Evolutionary conservation across 2,797 vertebrate genomes (phyloP).

Genomic region (Characodon lateralis): DNA sequence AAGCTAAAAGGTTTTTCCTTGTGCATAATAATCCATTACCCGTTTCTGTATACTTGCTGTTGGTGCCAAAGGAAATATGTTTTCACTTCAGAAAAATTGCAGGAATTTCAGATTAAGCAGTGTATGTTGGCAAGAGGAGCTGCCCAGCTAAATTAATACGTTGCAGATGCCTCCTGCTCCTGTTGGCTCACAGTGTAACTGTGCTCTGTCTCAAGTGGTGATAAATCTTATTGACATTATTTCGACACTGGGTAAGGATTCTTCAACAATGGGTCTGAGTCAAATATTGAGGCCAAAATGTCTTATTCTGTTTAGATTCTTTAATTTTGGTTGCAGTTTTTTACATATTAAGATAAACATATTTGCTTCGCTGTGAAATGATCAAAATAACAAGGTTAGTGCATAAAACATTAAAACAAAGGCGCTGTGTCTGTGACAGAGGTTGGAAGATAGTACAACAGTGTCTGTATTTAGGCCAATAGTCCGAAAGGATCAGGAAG

Average conservation of each 20-base stretch:
- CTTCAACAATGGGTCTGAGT: constrained; percentile 9
- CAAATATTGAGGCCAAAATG: background rate
- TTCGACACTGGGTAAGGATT: constrained; percentile 24
- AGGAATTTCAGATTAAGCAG: constrained; percentile 10
- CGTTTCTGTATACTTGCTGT: background rate
- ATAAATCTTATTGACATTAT: constrained; percentile 29
- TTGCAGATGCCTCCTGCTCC: constrained; percentile 65
- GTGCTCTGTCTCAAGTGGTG: constrained; percentile 11
- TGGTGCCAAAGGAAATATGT: background rate
- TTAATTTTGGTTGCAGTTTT: background rate
- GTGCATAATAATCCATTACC: background rate
- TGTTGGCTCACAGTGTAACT: constrained; percentile 43
- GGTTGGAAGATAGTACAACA: background rate
- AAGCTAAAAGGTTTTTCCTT: background rate
- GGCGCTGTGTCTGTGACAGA: background rate
- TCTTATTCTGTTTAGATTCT: no score
- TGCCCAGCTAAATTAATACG: constrained; percentile 46
- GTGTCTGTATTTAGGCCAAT: background rate
- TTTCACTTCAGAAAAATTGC: background rate
- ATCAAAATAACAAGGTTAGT: background rate
- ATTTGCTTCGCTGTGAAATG: background rate
- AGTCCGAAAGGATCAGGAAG: background rate
- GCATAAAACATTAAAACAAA: background rate
- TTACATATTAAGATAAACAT: background rate
- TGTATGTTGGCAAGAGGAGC: constrained; percentile 25